Evolutionary conservation across 2,797 vertebrate genomes (phyloP).

Genomic region (Alca torda): DNA sequence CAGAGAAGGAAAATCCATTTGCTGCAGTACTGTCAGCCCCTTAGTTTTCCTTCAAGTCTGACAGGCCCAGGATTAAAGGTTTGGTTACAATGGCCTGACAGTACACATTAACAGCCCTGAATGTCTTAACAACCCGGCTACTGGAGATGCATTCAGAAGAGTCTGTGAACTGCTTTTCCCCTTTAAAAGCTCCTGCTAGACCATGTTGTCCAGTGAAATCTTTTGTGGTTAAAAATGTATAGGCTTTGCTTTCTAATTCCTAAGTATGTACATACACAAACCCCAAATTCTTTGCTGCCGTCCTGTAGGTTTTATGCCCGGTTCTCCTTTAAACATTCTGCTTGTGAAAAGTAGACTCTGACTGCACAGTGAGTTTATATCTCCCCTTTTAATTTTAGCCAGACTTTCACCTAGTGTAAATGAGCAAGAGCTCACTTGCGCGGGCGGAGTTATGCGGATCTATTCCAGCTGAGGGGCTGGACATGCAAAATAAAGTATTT

Average conservation of each 20-base stretch:
- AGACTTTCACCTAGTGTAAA: not conserved
- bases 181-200: slow-evolving; percentile 67
- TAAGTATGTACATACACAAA: not conserved
- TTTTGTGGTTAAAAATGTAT: slow-evolving; percentile 56
- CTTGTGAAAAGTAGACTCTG: not conserved
- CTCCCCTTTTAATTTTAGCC: not conserved
- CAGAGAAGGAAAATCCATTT: slow-evolving; percentile 64
- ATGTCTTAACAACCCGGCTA: slow-evolving; percentile 73
- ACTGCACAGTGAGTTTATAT: not conserved
- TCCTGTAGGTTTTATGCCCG: not conserved
- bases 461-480: not conserved
- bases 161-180: slow-evolving; percentile 70
- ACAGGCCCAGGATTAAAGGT: slow-evolving; percentile 62
- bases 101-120: slow-evolving; percentile 68
- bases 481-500: slow-evolving; percentile 7
- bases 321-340: not conserved
- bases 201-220: slow-evolving; percentile 47
- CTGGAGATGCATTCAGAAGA: slow-evolving; percentile 68
- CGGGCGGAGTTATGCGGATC: not conserved
- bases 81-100: slow-evolving; percentile 67
- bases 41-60: slow-evolving; percentile 61
- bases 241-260: slow-evolving; percentile 33
- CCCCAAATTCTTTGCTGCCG: not conserved
- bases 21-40: slow-evolving; percentile 29
- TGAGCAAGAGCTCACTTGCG: not conserved